These are phyloP conservation scores for Monoplex corrugatus DNA, from an alignment of 2,888 invertebrate genomes.

Conservation along the genomic window DNA sequence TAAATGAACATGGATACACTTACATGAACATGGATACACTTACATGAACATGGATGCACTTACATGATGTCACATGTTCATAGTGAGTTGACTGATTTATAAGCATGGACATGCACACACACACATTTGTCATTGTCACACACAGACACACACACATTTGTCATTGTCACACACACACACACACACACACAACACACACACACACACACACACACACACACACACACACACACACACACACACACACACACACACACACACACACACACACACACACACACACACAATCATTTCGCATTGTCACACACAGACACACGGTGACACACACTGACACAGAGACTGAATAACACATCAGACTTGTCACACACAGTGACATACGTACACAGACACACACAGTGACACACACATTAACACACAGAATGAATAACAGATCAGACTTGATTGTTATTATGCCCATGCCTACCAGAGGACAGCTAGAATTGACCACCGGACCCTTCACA, in stretches of 20 bases:
- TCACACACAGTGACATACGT: no score
- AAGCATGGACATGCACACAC: no score
- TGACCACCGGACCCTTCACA: constrained; percentile 76
- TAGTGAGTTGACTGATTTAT: no score
- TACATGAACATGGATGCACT: background rate
- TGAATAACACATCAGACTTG: no score
- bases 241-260: background rate
- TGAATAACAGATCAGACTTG: background rate
- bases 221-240: constrained; percentile 23
- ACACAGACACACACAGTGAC: constrained; percentile 14
- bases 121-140: background rate
- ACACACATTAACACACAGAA: background rate
- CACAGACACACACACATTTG: background rate
- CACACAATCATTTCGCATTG: no score
- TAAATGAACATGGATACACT: background rate
- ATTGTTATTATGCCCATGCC: constrained; percentile 39
- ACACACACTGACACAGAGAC: constrained; percentile 40
- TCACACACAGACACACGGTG: background rate
- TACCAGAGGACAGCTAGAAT: constrained; percentile 71
- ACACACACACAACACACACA: constrained; percentile 16
- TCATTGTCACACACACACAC: no score
- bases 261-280: constrained; percentile 11
- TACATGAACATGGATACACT: background rate
- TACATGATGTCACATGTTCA: background rate
- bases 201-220: constrained; percentile 28